A percentile compares a stretch with the other conserved stretches of the same genome.
Conservation (phyloP, 2,113 vertebrate genomes). For the human region DNA sequence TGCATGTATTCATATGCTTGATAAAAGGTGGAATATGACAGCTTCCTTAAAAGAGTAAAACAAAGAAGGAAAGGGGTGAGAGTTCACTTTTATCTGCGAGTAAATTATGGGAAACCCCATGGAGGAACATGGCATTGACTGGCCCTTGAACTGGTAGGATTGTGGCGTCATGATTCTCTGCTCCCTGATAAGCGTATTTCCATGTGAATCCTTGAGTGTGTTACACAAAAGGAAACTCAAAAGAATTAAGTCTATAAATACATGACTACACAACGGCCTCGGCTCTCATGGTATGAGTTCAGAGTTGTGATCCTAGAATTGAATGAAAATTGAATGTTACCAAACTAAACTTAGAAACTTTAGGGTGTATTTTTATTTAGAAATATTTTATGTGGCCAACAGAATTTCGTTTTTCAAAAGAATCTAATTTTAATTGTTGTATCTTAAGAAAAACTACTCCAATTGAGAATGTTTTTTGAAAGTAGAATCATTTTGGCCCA, state of each 20-base stretch:
- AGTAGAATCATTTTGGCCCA: not conserved
- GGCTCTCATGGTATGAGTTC: not conserved
- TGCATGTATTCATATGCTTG: not conserved
- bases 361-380: not conserved
- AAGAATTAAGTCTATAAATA: not conserved
- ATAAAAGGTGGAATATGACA: not conserved
- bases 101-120: not conserved
- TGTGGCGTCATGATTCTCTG: rapidly evolving
- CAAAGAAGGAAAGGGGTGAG: not conserved
- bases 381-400: not conserved
- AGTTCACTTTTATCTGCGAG: not conserved
- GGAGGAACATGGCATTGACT: no score
- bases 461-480: not conserved
- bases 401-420: not conserved
- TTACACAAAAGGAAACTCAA: not conserved
- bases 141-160: no score
- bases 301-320: not conserved
- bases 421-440: not conserved
- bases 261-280: not conserved
- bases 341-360: not conserved
- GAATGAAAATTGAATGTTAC: not conserved
- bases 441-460: not conserved
- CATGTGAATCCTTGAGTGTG: not conserved
- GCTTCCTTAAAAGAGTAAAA: not conserved
- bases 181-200: not conserved